Evolutionary conservation across 2,888 invertebrate species (phyloP).

Genomic region (Eupithecia insigniata): DNA sequence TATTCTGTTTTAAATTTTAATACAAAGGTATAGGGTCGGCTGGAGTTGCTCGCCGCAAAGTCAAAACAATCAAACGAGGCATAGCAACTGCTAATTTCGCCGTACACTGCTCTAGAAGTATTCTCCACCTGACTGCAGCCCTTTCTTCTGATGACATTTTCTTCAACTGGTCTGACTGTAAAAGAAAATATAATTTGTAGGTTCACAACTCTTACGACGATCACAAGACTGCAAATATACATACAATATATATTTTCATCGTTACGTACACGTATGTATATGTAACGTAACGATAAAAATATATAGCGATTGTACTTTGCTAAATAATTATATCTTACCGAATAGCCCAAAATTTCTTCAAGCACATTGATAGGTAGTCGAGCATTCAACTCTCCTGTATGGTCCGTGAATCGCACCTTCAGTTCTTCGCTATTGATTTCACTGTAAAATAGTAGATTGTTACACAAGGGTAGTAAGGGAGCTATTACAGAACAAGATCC

Average conservation of each 20-base stretch:
- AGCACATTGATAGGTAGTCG: conserved; percentile 84
- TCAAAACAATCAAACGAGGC: conserved; percentile 66
- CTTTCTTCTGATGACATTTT: conserved; percentile 79
- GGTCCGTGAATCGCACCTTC: conserved; percentile 86
- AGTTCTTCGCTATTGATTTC: conserved; percentile 72
- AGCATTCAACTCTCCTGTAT: conserved; percentile 87
- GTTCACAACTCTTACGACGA: background rate
- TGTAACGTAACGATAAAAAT: background rate
- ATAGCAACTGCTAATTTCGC: conserved; percentile 78
- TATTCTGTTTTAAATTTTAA: conserved; percentile 50
- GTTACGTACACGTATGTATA: too few species aligned
- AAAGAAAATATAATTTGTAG: background rate
- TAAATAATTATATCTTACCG: conserved; percentile 67
- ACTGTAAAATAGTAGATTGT: too few species aligned
- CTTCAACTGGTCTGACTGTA: conserved; percentile 81
- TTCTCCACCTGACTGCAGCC: conserved; percentile 85
- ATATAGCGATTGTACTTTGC: background rate
- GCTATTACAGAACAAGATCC: too few species aligned
- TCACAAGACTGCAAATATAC: too few species aligned
- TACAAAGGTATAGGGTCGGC: conserved; percentile 77
- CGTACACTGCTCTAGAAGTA: conserved; percentile 86
- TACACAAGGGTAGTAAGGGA: too few species aligned
- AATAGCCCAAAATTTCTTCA: conserved; percentile 83
- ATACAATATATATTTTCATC: too few species aligned
- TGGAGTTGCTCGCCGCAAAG: conserved; percentile 65